phyloP scores from a whole-genome alignment of 2,797 vertebrate genomes.

The Neoniphon sammara region DNA sequence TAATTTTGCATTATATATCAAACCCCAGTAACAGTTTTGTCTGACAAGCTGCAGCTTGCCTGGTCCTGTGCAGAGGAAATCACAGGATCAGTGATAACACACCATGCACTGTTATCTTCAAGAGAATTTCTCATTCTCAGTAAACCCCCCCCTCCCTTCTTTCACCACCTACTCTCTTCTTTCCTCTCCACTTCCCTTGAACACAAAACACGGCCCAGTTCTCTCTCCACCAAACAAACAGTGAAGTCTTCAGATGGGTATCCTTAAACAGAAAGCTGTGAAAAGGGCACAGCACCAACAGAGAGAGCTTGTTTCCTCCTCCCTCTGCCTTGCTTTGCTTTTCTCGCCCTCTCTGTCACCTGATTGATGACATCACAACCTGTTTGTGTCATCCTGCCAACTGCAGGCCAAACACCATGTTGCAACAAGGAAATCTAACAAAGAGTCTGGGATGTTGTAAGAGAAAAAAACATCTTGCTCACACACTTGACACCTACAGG shows the following conservation, averaged over 20 bases:
- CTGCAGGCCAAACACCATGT: neutral
- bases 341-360: conserved; percentile 40
- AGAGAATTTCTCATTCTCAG: neutral
- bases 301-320: neutral
- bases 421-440: conserved; percentile 30
- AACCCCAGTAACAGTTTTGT: neutral
- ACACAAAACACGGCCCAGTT: conserved; percentile 42
- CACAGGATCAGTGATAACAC: neutral
- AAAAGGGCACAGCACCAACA: conserved; percentile 12
- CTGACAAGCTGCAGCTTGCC: neutral
- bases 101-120: neutral
- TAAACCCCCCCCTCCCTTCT: neutral
- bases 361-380: conserved; percentile 69
- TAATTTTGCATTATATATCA: neutral
- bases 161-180: conserved; percentile 17
- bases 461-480: neutral
- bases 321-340: neutral
- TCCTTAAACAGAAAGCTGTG: conserved; percentile 19
- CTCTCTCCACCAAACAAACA: conserved; percentile 23
- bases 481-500: neutral
- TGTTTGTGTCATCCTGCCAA: conserved; percentile 17
- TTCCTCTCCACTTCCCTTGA: neutral
- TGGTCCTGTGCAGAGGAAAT: neutral
- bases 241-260: conserved; percentile 2
- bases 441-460: fast-evolving